phyloP scores from a whole-genome alignment of 2,888 invertebrate genomes.

The Agrilus biguttatus region DNA sequence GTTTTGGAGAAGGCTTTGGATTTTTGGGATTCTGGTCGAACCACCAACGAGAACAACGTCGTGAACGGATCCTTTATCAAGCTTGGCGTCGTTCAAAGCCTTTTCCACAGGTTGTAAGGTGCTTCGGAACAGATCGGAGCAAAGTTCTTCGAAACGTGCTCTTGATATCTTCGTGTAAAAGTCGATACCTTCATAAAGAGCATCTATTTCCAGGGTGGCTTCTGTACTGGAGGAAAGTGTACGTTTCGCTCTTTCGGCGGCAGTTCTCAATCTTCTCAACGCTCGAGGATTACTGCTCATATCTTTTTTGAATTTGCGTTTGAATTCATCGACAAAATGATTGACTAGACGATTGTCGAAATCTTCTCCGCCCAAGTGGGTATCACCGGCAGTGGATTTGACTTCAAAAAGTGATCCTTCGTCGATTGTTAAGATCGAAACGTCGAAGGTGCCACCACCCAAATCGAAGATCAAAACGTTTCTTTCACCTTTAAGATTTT shows the following conservation, averaged over 20 bases:
- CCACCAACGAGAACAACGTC: slow-evolving; percentile 75
- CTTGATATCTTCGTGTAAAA: slow-evolving; percentile 58
- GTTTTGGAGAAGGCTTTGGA: slow-evolving; percentile 57
- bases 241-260: slow-evolving; percentile 38
- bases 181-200: slow-evolving; percentile 35
- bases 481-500: slow-evolving; percentile 47
- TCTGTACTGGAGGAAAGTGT: slow-evolving; percentile 31
- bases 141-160: slow-evolving; percentile 64
- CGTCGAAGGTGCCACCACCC: slow-evolving; percentile 59
- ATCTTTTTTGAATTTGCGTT: slow-evolving; percentile 35
- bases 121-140: slow-evolving; percentile 54
- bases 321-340: slow-evolving; percentile 43
- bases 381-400: slow-evolving; percentile 70
- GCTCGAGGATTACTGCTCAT: slow-evolving; percentile 31
- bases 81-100: slow-evolving; percentile 60
- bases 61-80: slow-evolving; percentile 59
- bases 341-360: slow-evolving; percentile 41
- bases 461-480: slow-evolving; percentile 52
- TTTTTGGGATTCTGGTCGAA: slow-evolving; percentile 67
- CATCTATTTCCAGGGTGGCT: slow-evolving; percentile 37
- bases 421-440: slow-evolving; percentile 69
- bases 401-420: slow-evolving; percentile 66
- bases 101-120: slow-evolving; percentile 68
- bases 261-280: slow-evolving; percentile 33
- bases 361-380: slow-evolving; percentile 68